These are phyloP conservation scores for Smutsia gigantea DNA, from an alignment of 2,797 vertebrate species.

Conservation along the genomic window DNA sequence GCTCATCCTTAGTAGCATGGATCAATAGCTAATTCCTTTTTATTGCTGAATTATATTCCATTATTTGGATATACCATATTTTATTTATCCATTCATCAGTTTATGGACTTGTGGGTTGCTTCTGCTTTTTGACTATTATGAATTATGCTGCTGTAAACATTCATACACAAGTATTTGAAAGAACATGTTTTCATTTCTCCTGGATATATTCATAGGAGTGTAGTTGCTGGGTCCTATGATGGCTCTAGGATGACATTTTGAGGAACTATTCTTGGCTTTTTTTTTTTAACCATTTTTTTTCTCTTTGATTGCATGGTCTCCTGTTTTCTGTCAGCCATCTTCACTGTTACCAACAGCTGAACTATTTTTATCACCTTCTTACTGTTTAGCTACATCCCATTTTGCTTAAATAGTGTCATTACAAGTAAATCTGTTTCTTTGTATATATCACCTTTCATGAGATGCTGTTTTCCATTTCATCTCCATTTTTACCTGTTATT, in stretches of 20 bases:
- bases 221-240: background rate
- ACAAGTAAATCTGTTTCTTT: background rate
- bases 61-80: background rate
- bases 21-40: conserved; percentile 3
- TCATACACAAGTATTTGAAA: background rate
- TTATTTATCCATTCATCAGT: background rate
- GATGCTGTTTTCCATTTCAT: background rate
- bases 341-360: background rate
- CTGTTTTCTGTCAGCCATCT: conserved; percentile 18
- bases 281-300: background rate
- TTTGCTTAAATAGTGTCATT: background rate
- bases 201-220: background rate
- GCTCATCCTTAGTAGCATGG: background rate
- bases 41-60: background rate
- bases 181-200: background rate
- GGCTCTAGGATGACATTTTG: conserved; percentile 15
- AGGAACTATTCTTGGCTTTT: background rate
- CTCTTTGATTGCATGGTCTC: background rate
- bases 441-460: background rate
- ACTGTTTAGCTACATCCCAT: background rate
- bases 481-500: background rate
- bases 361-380: conserved; percentile 42
- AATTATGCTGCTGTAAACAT: background rate
- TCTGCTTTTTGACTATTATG: background rate
- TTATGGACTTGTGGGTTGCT: background rate